Evolutionary conservation across 2,113 vertebrate genomes (phyloP), one percentile per base, ranked within the genome.

Genomic region (Amblyornis subalaris): DNA sequence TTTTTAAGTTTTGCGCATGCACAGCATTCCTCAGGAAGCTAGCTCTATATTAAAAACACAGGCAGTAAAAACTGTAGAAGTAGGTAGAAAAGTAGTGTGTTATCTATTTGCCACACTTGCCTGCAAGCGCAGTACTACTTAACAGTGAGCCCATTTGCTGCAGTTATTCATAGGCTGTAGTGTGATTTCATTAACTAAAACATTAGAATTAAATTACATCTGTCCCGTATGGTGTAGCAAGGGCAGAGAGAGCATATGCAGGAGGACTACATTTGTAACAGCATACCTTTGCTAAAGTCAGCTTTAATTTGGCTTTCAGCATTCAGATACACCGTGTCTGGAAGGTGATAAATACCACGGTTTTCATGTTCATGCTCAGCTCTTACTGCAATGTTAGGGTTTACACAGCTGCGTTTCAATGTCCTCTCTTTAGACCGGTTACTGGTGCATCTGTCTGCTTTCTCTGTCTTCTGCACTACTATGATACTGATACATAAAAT

Each of bases 161-260:
- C 23, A 20, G 61, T 87, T 81, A 71, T 47, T 84, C 61, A 40
- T 12, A n/a, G 45, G 15, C 61, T 78, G 14, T 19, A 75, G 31
- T n/a, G 42, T 87, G 70, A 62, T 72, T 93, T 71, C 45, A 40
- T 80, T 94, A 94, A 75, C 70, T 79, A 75, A 89, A 92, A 84
- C 15, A 80, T 87, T 67, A 69, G 22, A 78, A 51, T 15, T 61
- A 71, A 90, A 81, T 91, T 60, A 72, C 18, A 12, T 64, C 44
- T 94, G 40, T 71, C 48, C 51, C 8, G 7, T 26, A 78, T 1
- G 8, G 35, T 2, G 12, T 9, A 83, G 36, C 0, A 0, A 90
- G 47, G 50, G 14, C 38, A 84, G 55, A 77, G 13, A 40, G 23
- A 90, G 35, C 20, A 14, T 36, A 5, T 42, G 24, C 1, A 1